These are phyloP conservation scores for Esox lucius DNA, from an alignment of 2,797 vertebrate species.

Conservation along the genomic window DNA sequence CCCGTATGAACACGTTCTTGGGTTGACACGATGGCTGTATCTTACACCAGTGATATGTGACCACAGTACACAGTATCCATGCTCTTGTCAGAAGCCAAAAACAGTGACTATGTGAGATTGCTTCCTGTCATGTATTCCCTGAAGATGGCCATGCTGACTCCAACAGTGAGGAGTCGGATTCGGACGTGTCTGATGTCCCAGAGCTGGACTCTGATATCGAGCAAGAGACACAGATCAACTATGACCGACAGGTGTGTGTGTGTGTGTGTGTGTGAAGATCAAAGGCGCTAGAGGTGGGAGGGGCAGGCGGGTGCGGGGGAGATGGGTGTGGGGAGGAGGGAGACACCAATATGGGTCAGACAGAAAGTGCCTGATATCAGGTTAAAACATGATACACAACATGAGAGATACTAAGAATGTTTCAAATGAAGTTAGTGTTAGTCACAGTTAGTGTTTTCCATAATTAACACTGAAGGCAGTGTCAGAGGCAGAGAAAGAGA, in stretches of 20 bases:
- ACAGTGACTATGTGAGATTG: background rate
- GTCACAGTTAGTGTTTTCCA: background rate
- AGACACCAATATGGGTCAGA: background rate
- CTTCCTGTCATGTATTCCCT: background rate
- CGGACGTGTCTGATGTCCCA: slow-evolving; percentile 78
- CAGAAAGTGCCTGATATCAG: background rate
- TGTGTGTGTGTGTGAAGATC: background rate
- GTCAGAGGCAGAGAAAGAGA: background rate
- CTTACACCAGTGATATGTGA: background rate
- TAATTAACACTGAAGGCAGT: background rate
- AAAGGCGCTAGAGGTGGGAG: background rate
- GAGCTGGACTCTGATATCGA: slow-evolving; percentile 86
- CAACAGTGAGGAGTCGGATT: slow-evolving; percentile 82
- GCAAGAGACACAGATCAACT: slow-evolving; percentile 36
- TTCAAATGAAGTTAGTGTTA: background rate
- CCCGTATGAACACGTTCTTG: background rate
- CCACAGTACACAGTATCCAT: background rate
- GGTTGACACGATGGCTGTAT: background rate
- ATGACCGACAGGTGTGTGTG: slow-evolving; percentile 6
- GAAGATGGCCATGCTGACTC: slow-evolving; percentile 66
- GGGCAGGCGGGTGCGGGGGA: too few species aligned
- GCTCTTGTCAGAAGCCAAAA: background rate
- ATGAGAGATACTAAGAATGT: background rate
- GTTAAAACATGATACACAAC: background rate
- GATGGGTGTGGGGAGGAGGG: too few species aligned